Base-by-base conservation (phyloP, 2,113 vertebrate species). In the Lanius ludovicianus region DNA sequence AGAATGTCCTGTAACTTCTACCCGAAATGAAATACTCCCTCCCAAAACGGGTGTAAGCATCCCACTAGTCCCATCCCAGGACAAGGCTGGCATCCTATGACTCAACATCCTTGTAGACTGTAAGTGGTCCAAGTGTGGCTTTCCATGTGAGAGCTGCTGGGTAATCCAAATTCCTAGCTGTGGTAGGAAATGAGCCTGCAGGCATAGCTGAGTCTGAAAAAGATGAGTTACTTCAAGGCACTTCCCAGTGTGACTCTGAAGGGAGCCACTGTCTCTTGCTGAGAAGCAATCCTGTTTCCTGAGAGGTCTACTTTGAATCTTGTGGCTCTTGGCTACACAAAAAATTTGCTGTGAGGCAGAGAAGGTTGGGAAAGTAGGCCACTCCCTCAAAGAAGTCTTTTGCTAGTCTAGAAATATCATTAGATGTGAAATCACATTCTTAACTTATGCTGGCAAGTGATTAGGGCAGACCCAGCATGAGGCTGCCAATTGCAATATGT, bases 401-500 rank as follows among this genome's bases (percentile, higher is more conserved):
- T 68, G 31, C 80, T 90, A 78, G 73, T 90, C 69, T 70, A 90
- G 60, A 87, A 95, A 80, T 91, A 95, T 71, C 87, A 87, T 89
- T 91, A 94, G 91, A 93, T 92, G 89, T 84, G 73, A 97, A 95
- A 97, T 95, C 80, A 92, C 83, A 70, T 86, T 95, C 88, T 95
- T 96, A 95, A 97, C 76, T 96, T 86, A 70, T 63, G 79, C 90
- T 95, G 94, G 92, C 95, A 97, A 96, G 90, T 81, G 95, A 97
- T 95, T 96, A 95, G 93, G 91, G 84, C 60, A 95, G 89, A 67
- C 82, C 64, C 93, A 95, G 93, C 79, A 10, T 71, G 92, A 89
- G 79, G 71, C 82, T 93, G 96, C 95, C 95, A 95, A 88, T 90
- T 85, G 93, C 76, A 92, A 78, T 95, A 87, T 95, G 92, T 92